Conservation (phyloP, 1,140 invertebrate species). For the Drosophila melanogaster region Release_6_plus_ISO1_MT NT_037436.4:3497001-3497500, state of each 20-base stretch:
- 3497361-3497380: not conserved
- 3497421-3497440: not conserved
- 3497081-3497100: constrained; percentile 80
- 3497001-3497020: constrained; percentile 4
- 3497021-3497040: constrained; percentile 6
- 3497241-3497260: constrained; percentile 41
- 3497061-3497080: constrained; percentile 63
- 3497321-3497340: constrained; percentile 8
- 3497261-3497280: constrained; percentile 77
- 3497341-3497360: not conserved
- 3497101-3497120: constrained; percentile 77
- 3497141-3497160: constrained; percentile 15
- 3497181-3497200: constrained; percentile 70
- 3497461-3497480: no score
- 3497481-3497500: not conserved
- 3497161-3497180: constrained; percentile 26
- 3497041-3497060: constrained; percentile 72
- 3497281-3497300: constrained; percentile 77
- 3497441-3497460: no score
- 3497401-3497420: not conserved
- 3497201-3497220: constrained; percentile 26
- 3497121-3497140: constrained; percentile 39
- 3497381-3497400: no score
- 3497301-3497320: constrained; percentile 72
- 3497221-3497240: constrained; percentile 17